These are phyloP conservation scores for Tanaodytes sp. DNA, from an alignment of 2,888 invertebrate genomes.

Conservation along the genomic window DNA sequence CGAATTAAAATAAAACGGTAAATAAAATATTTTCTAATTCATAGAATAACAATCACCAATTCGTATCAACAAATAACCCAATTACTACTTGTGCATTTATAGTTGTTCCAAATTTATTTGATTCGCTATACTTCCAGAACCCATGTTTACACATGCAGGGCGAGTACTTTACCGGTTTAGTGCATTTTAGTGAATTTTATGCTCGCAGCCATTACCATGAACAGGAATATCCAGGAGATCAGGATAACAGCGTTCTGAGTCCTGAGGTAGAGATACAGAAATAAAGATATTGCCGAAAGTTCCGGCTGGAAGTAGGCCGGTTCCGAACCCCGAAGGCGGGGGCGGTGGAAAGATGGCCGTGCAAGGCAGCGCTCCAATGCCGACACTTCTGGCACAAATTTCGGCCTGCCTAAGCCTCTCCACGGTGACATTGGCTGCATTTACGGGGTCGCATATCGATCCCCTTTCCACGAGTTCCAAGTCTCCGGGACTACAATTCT, in stretches of 20 bases:
- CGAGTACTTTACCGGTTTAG: too few species aligned
- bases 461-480: slow-evolving; percentile 65
- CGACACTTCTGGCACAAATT: slow-evolving; percentile 58
- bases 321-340: slow-evolving; percentile 74
- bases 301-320: slow-evolving; percentile 72
- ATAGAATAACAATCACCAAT: too few species aligned
- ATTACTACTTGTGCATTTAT: too few species aligned
- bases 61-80: too few species aligned
- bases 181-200: too few species aligned
- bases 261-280: slow-evolving; percentile 85
- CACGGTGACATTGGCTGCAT: slow-evolving; percentile 74
- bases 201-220: slow-evolving; percentile 62
- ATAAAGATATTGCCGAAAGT: slow-evolving; percentile 87
- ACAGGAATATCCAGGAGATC: slow-evolving; percentile 83
- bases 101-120: too few species aligned
- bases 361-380: slow-evolving; percentile 72
- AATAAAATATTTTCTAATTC: too few species aligned
- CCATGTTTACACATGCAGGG: too few species aligned
- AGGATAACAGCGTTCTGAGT: slow-evolving; percentile 84
- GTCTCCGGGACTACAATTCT: slow-evolving; percentile 66
- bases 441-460: slow-evolving; percentile 57
- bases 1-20: too few species aligned
- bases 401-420: slow-evolving; percentile 63
- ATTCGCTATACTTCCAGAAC: too few species aligned
- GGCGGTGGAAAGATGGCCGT: slow-evolving; percentile 74